These are phyloP conservation scores for Hycleus phaleratus DNA, from an alignment of 1,140 invertebrate species.

Conservation along the genomic window DNA sequence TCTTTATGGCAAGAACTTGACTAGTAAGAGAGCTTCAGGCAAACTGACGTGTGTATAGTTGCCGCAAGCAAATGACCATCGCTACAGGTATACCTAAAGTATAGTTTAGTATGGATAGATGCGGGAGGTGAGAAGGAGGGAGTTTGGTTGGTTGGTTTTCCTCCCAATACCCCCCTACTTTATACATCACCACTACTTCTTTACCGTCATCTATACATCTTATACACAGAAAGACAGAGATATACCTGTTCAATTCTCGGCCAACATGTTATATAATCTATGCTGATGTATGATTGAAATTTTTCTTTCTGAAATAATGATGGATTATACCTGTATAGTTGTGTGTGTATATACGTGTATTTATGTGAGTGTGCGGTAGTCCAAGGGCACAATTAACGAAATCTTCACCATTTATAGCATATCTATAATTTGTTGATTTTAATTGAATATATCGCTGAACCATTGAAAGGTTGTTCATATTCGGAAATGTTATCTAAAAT, in stretches of 20 bases:
- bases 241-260: constrained; percentile 27
- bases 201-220: too few species aligned
- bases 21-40: constrained; percentile 35
- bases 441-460: too few species aligned
- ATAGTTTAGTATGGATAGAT: not conserved
- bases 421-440: too few species aligned
- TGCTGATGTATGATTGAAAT: constrained; percentile 21
- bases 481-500: too few species aligned
- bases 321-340: too few species aligned
- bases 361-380: too few species aligned
- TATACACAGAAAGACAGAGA: not conserved
- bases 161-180: constrained; percentile 7
- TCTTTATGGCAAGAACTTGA: constrained; percentile 29
- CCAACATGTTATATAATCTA: constrained; percentile 29
- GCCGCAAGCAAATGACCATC: constrained; percentile 35
- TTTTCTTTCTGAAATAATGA: constrained; percentile 1
- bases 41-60: constrained; percentile 33
- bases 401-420: too few species aligned
- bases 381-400: too few species aligned
- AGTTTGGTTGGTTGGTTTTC: constrained; percentile 1
- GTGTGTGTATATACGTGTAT: too few species aligned
- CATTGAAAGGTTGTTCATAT: too few species aligned
- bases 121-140: constrained; percentile 10
- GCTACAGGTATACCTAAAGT: not conserved
- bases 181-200: too few species aligned